Percentiles rank a stretch among this genome's conserved stretches.
phyloP scores from a whole-genome alignment of 2,113 vertebrate species.

The Chloropsis cyanopogon region DNA sequence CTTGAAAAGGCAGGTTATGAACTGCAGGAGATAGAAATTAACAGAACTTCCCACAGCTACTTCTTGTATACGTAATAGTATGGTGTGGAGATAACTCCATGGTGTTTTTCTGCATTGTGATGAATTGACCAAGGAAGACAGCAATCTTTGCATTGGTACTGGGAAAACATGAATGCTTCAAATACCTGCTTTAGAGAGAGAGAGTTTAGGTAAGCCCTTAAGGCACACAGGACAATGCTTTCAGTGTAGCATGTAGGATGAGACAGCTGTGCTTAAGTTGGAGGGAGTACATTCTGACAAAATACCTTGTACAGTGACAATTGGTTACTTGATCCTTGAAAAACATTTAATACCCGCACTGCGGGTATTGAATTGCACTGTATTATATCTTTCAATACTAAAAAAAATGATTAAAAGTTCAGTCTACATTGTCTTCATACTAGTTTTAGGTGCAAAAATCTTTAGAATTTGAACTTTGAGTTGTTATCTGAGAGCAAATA shows the following conservation, averaged over 20 bases:
- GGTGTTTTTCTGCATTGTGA: slow-evolving; percentile 23
- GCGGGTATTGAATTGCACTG: neutral
- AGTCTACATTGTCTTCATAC: neutral
- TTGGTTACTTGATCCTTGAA: neutral
- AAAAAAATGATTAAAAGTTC: neutral
- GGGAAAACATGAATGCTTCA: neutral
- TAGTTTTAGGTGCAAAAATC: neutral
- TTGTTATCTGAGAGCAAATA: neutral
- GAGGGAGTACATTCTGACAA: neutral
- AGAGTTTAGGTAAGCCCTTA: neutral
- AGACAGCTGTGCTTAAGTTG: neutral
- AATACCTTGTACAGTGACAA: neutral
- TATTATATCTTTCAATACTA: neutral
- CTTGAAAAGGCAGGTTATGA: slow-evolving; percentile 47
- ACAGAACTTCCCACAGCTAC: neutral
- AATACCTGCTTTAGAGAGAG: neutral
- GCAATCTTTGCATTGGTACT: neutral
- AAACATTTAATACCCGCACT: neutral
- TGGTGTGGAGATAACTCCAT: neutral
- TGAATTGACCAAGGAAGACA: slow-evolving; percentile 11
- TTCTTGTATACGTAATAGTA: neutral
- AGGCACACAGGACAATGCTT: neutral
- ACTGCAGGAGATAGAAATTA: slow-evolving; percentile 16
- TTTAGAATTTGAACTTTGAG: neutral
- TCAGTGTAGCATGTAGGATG: neutral